Percentiles rank a stretch among this genome's conserved stretches.
phyloP scores from a whole-genome alignment of 2,888 invertebrate species.

The Abscondita cerata region DNA sequence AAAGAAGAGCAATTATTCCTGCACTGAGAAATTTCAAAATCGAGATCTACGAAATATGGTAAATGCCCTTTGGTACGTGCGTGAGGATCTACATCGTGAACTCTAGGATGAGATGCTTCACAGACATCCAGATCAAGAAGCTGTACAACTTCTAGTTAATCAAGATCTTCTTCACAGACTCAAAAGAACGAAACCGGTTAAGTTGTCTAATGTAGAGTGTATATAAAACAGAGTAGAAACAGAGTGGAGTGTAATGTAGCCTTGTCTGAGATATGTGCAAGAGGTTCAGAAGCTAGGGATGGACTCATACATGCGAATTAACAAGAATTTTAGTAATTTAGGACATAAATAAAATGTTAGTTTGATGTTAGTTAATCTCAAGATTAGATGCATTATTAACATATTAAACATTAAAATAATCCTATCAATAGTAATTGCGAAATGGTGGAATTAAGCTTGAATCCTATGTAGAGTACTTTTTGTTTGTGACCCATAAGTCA shows the following conservation, averaged over 20 bases:
- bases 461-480: too few species aligned
- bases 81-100: conserved; percentile 11
- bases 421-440: too few species aligned
- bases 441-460: too few species aligned
- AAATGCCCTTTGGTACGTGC: conserved; percentile 1
- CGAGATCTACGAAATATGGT: conserved; percentile 3
- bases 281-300: too few species aligned
- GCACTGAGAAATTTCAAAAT: not conserved
- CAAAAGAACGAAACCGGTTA: conserved; percentile 12
- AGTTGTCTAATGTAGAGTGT: conserved; percentile 5
- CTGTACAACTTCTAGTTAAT: conserved; percentile 13
- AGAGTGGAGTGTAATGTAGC: not conserved
- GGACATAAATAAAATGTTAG: too few species aligned
- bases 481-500: too few species aligned
- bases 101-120: conserved; percentile 7
- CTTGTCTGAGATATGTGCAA: too few species aligned
- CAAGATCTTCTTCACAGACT: conserved; percentile 10
- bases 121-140: conserved; percentile 6
- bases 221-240: conserved; percentile 2
- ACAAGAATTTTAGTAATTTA: not conserved
- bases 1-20: conserved; percentile 9
- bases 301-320: not conserved
- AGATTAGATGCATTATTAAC: not conserved
- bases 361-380: not conserved
- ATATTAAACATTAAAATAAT: too few species aligned